Evolutionary conservation across 2,113 vertebrate species (phyloP).

Genomic region (Telmatochromis sp.): DNA sequence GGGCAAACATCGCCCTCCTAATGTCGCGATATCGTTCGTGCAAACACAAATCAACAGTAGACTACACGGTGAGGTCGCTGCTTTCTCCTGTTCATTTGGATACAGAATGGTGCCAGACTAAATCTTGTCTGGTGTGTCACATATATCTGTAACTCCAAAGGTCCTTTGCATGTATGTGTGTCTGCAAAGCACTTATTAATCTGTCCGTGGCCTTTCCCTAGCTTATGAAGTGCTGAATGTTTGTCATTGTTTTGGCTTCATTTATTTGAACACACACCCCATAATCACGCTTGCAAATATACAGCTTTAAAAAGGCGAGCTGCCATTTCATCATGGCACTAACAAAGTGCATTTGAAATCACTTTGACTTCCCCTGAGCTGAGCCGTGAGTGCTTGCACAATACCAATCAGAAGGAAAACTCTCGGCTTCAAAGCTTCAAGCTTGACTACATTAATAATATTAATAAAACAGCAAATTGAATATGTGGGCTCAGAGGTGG

Average conservation of each 20-base stretch:
- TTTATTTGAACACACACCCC: slow-evolving; percentile 75
- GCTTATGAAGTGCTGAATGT: slow-evolving; percentile 75
- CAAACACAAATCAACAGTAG: slow-evolving; percentile 62
- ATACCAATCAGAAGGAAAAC: slow-evolving; percentile 68
- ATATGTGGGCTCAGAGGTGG: slow-evolving; percentile 54
- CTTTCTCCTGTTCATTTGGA: slow-evolving; percentile 53
- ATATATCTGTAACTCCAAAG: slow-evolving; percentile 65
- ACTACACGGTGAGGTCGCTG: slow-evolving; percentile 58
- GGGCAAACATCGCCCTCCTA: slow-evolving; percentile 45
- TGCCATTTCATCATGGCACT: slow-evolving; percentile 71
- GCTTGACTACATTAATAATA: slow-evolving; percentile 72
- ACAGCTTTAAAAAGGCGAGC: slow-evolving; percentile 67
- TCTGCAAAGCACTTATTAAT: slow-evolving; percentile 70
- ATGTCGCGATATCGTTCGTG: slow-evolving; percentile 54
- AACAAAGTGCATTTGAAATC: slow-evolving; percentile 74
- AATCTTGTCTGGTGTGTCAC: slow-evolving; percentile 64
- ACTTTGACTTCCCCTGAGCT: slow-evolving; percentile 62
- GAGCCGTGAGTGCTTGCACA: slow-evolving; percentile 68
- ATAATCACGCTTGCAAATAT: slow-evolving; percentile 71
- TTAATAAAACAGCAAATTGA: slow-evolving; percentile 74
- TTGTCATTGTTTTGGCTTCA: slow-evolving; percentile 76
- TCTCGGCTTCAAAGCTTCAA: slow-evolving; percentile 46
- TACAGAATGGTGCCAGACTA: slow-evolving; percentile 38
- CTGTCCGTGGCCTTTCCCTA: slow-evolving; percentile 65
- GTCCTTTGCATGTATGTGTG: neutral